Percentiles rank a stretch among this genome's conserved stretches.
Evolutionary conservation across 2,888 invertebrate genomes (phyloP).

Genomic region (Nebria salina): DNA sequence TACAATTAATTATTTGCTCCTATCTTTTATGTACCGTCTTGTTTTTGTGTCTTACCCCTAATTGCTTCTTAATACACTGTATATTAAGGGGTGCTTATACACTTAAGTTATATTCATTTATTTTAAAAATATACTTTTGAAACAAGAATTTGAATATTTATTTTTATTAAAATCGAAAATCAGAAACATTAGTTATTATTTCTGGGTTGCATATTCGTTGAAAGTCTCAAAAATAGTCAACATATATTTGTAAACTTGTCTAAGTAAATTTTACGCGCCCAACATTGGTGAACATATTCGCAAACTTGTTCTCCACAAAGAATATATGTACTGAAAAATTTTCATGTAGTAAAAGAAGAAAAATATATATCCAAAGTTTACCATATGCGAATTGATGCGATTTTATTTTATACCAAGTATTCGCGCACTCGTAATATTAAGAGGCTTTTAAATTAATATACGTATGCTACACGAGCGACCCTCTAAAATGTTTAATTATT

Average conservation of each 20-base stretch:
- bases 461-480: no score
- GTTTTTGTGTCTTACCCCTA: neutral
- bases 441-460: no score
- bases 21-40: neutral
- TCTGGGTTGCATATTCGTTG: no score
- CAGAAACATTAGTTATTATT: no score
- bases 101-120: no score
- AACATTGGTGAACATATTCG: neutral
- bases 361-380: neutral
- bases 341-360: neutral
- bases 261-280: conserved; percentile 11
- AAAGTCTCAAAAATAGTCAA: neutral
- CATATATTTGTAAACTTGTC: neutral
- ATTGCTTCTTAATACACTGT: neutral
- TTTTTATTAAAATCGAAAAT: no score
- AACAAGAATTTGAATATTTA: no score
- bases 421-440: no score
- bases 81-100: neutral
- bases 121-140: no score
- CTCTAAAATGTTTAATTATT: no score
- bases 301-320: neutral
- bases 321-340: neutral
- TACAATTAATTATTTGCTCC: conserved; percentile 7
- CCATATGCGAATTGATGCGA: no score
- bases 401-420: no score